A percentile compares a stretch with the other conserved stretches of the same genome.
Conservation (phyloP, 2,888 invertebrate species). For the Cephus rjabovi region DNA sequence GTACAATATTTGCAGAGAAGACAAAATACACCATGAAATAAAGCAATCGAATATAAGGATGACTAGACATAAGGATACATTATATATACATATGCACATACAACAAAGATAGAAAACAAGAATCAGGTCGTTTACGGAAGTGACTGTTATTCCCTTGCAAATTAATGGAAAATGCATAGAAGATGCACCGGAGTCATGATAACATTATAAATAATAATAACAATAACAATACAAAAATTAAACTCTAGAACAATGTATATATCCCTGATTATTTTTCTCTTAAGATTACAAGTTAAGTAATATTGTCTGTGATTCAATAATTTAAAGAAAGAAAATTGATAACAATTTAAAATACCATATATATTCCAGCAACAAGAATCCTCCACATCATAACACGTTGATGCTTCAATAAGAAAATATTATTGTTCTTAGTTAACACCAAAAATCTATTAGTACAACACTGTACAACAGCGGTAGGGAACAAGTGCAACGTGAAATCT, state of each 20-base stretch:
- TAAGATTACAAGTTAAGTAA: no score
- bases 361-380: conserved; percentile 55
- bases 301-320: background rate
- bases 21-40: background rate
- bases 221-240: background rate
- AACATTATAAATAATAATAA: background rate
- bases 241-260: background rate
- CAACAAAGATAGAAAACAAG: background rate
- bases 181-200: background rate
- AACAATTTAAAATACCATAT: conserved; percentile 44
- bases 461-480: background rate
- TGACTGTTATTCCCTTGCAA: background rate
- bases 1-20: background rate
- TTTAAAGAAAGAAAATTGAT: no score
- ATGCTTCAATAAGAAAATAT: conserved; percentile 20
- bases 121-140: background rate
- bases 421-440: background rate
- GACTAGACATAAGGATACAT: background rate
- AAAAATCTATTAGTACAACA: background rate
- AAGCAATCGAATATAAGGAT: background rate
- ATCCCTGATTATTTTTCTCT: no score
- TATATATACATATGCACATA: background rate
- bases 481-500: background rate
- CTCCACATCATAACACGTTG: conserved; percentile 52
- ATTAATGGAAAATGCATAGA: background rate